Evolutionary conservation across 2,797 vertebrate species (phyloP).

Genomic region (Steatocranus sp.): DNA sequence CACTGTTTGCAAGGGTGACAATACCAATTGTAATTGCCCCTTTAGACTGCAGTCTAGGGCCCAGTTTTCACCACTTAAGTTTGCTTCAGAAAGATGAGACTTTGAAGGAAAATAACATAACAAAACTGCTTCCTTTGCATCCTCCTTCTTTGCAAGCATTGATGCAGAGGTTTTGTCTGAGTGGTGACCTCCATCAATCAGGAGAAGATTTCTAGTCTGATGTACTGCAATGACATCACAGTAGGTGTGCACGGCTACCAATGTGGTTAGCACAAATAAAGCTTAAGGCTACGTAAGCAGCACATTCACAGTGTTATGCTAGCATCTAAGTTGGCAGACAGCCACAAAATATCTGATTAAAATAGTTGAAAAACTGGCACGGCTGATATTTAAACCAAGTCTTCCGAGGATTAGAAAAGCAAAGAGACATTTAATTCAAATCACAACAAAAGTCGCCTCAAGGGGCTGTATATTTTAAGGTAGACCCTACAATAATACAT

Average conservation of each 20-base stretch:
- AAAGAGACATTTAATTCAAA: background rate
- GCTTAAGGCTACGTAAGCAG: background rate
- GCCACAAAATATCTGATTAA: background rate
- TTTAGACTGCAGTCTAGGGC: background rate
- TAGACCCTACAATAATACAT: background rate
- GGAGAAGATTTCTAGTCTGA: background rate
- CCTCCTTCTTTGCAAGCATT: no score
- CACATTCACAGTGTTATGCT: background rate
- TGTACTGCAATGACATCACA: background rate
- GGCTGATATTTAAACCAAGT: background rate
- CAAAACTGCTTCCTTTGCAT: background rate
- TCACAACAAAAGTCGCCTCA: background rate
- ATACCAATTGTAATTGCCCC: background rate
- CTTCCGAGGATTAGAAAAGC: background rate
- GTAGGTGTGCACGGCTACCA: background rate
- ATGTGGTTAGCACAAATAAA: background rate
- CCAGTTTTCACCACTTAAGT: background rate
- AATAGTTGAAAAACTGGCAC: background rate
- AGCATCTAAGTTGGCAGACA: background rate
- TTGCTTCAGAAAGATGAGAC: background rate
- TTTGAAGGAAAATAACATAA: background rate
- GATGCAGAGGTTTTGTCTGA: background rate
- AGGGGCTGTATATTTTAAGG: background rate
- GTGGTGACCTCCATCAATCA: background rate
- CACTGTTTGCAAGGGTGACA: background rate